Percentiles rank a stretch among this genome's conserved stretches.
These are phyloP conservation scores for cattle (Bos taurus) DNA, from an alignment of 2,113 vertebrate genomes.

Conservation along the genomic window DNA sequence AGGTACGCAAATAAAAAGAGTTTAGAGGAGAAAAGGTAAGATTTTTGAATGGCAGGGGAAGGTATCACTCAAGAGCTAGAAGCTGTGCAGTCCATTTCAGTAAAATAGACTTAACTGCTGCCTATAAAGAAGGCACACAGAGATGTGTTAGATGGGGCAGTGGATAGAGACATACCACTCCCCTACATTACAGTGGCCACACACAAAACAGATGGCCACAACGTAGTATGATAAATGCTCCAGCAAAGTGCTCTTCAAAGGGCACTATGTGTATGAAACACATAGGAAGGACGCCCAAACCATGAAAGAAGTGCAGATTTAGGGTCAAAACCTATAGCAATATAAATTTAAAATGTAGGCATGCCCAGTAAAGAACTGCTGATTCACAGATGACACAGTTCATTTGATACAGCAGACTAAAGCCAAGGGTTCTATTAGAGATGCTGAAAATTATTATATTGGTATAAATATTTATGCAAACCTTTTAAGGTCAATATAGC, in stretches of 20 bases:
- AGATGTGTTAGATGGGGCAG: not conserved
- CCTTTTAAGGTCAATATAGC: constrained; percentile 20
- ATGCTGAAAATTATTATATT: constrained; percentile 28
- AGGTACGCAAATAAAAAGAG: not conserved
- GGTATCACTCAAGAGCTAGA: not conserved
- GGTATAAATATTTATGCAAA: constrained; percentile 40
- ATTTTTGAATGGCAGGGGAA: not conserved
- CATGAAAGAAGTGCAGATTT: not conserved
- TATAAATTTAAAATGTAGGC: not conserved
- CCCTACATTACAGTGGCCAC: not conserved
- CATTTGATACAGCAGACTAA: not conserved
- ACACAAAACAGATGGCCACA: not conserved
- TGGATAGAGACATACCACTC: not conserved
- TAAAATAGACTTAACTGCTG: not conserved
- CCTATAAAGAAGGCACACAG: not conserved
- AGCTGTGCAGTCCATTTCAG: not conserved
- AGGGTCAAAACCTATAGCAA: not conserved
- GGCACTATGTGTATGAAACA: not conserved
- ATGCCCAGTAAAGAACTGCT: not conserved
- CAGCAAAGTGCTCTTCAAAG: not conserved
- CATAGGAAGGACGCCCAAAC: not conserved
- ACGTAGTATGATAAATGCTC: not conserved
- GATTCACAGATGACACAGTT: not conserved
- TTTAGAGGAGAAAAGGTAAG: not conserved
- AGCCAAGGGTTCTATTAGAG: constrained; percentile 12